Base-by-base conservation (phyloP, 2,888 invertebrate genomes). In the Sminthurinus aureus region DNA sequence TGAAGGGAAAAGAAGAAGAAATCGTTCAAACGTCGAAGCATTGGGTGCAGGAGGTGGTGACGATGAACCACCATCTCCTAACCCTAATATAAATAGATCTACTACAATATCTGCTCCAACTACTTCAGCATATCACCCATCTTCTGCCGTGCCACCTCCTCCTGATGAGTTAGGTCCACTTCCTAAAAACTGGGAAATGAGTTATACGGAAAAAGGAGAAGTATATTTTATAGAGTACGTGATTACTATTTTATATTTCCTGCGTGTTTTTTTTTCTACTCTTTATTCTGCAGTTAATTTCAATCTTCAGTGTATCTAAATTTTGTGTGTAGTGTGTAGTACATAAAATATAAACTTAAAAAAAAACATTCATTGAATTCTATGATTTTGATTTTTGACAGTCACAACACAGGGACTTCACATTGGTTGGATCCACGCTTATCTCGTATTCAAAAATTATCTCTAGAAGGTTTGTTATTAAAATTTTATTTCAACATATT, bases 161-260 rank as follows among this genome's bases (percentile, higher is more conserved):
- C 82, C 84, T 13, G 89, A 89, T 76, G 95, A 95, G 58, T 91
- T 98, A 82, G 98, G 98, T 22, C 96, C 98, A 0, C 91, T 99
- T 87, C 98, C 98, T 83, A 93, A 94, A 6, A 98, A 98, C 92
- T 99, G 99, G 99, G 98, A 99, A 91, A 96, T 98, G 90, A 98
- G 98, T 4, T 98, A 95, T 90, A 98, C 98, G 15, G 98, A 98
- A 87, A 96, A 96, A 85, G 98, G 98, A 89, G 98, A 98, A 92
- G 94, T 96, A 84, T 99, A 99, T 91, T 99, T 98, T 90, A 99
- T 99, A 89, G 98, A 99, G 97, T 96, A 91, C 93, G 94, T 93
- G n/a, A 9, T 64, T 15, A 13, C 8, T 13, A n/a, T 52, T 52
- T 52, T 52, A 52, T 76, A 20, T 77, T 66, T 67, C n/a, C 64